Base-by-base conservation (phyloP, 1,140 invertebrate genomes). In the Drosophila ironensis region DNA sequence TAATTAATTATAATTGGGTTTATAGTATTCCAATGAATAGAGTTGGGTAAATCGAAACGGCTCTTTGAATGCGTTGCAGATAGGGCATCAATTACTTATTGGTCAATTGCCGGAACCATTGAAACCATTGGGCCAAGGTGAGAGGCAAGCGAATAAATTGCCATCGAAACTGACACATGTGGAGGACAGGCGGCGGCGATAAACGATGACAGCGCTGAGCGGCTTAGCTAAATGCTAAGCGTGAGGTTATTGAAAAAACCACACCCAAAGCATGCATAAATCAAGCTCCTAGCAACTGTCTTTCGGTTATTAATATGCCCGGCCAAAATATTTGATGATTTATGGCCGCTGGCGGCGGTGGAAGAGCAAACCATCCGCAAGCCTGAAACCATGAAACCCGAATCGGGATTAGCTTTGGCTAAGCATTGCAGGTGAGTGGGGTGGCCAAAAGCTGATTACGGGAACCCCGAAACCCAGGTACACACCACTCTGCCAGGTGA, bases 291-390 rank as follows among this genome's bases (percentile, higher is more conserved):
- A 73, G 71, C 66, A 47, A 72, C 76, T 80, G 75, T 61, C 59
- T 60, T 69, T 81, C 17, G 69, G 75, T 82, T 82, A 78, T 84
- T 84, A 84, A 84, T 78, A 86, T 78, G 74, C 53, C 51, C 57
- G 19, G 12, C 19, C 51, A 59, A 82, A 78, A 66, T 73, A 66
- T 73, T 70, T 57, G 44, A 70, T 82, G 78, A 82, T 82, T 82
- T 82, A 82, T 84, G 53, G 64, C 73, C 45, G 37, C 27, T 37
- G 59, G 60, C 59, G 35, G 20, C 28, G 9, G n/a, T 61, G 56
- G 37, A 8, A 24, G 46, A 42, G 42, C 19, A 47, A 45, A 68
- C 25, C 3, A 37, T 35, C 37, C n/a, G n/a, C n/a, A n/a, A n/a
- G n/a, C n/a, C n/a, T n/a, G n/a, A n/a, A n/a, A n/a, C n/a, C n/a